Percentiles rank a stretch among this genome's conserved stretches.
phyloP scores from a whole-genome alignment of 1,140 invertebrate genomes.

The Orius insidiosus region DNA sequence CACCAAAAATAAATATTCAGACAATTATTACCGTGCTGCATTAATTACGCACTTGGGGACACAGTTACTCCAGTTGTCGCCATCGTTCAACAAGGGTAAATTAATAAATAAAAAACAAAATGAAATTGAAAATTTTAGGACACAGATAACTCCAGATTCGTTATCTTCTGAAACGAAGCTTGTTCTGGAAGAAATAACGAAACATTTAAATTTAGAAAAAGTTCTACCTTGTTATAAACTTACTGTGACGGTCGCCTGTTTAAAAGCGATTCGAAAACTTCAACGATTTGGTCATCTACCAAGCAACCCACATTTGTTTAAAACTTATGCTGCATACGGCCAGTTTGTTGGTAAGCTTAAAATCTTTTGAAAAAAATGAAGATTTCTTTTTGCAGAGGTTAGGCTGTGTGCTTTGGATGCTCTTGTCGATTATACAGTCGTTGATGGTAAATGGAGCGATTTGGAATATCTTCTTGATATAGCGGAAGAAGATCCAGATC shows the following conservation, averaged over 20 bases:
- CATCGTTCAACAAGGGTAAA: conserved; percentile 50
- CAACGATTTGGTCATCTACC: conserved; percentile 92
- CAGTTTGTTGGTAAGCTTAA: conserved; percentile 54
- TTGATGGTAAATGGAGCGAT: conserved; percentile 69
- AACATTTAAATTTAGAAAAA: conserved; percentile 85
- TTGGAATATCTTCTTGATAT: conserved; percentile 75
- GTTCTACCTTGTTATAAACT: conserved; percentile 86
- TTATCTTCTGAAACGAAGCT: conserved; percentile 68
- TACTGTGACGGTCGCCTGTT: conserved; percentile 73
- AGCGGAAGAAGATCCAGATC: conserved; percentile 76
- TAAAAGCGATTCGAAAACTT: conserved; percentile 74
- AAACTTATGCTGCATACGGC: conserved; percentile 75
- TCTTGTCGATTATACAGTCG: conserved; percentile 74
- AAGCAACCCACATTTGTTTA: conserved; percentile 72
- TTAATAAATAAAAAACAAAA: not conserved
- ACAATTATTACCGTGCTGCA: conserved; percentile 74
- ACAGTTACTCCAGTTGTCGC: conserved; percentile 88
- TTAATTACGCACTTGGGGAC: conserved; percentile 74
- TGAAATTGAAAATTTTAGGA: conserved; percentile 30
- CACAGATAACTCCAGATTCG: conserved; percentile 70
- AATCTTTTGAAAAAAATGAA: not conserved
- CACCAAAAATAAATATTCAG: conserved; percentile 65
- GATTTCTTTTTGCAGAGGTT: conserved; percentile 44
- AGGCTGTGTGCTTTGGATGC: conserved; percentile 78
- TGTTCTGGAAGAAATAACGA: conserved; percentile 68